Conservation (phyloP, 2,113 vertebrate genomes). For the Sciurus niger region DNA sequence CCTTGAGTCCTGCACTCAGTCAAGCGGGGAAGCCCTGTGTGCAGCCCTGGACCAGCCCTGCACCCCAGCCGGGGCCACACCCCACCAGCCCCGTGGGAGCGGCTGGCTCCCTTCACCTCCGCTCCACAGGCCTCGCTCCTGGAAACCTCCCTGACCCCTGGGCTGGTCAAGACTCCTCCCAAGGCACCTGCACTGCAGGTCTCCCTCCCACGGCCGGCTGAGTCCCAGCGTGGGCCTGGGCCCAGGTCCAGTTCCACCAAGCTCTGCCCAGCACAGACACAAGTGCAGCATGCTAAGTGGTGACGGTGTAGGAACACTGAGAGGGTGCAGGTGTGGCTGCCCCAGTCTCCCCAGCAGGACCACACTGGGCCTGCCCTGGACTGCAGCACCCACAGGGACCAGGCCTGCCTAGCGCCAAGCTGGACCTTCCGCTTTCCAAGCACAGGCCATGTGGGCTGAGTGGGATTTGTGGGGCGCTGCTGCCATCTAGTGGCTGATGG, state of each 20-base stretch:
- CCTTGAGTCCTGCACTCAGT: neutral
- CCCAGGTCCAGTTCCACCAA: fast-evolving
- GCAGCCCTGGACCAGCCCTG: neutral
- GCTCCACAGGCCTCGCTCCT: neutral
- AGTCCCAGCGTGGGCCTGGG: neutral
- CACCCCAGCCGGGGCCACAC: no score
- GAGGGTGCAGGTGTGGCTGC: neutral
- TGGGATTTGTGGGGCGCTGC: neutral
- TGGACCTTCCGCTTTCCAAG: fast-evolving
- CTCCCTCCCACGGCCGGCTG: neutral
- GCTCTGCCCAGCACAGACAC: neutral
- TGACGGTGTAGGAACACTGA: neutral
- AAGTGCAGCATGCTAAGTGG: fast-evolving
- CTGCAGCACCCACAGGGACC: fast-evolving
- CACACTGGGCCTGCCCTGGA: neutral
- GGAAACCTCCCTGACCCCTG: neutral
- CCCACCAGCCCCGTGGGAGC: fast-evolving
- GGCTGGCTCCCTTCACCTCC: neutral
- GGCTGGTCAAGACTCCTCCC: neutral
- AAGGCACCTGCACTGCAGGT: fast-evolving
- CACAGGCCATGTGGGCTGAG: fast-evolving
- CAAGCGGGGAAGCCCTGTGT: neutral
- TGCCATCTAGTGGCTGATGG: neutral
- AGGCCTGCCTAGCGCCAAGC: fast-evolving
- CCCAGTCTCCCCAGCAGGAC: neutral